Evolutionary conservation across 2,797 vertebrate genomes (phyloP), one percentile per base, ranked within the genome.

Genomic region (Neostethus bicornis): DNA sequence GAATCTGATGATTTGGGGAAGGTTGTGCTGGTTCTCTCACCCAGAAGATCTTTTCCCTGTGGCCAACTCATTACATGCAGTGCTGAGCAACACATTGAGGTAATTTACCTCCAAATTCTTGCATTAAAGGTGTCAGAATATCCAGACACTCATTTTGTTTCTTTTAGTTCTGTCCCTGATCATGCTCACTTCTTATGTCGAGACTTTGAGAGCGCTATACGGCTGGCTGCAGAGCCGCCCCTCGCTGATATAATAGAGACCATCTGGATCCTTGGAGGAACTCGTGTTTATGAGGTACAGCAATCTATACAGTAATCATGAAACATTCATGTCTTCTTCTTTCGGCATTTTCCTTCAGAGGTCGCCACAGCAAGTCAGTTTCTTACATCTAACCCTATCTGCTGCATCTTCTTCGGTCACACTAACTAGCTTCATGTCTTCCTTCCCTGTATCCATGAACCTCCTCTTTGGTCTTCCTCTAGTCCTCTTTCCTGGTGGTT

Each of bases 231-330:
- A 0, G 55, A 57, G 24, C 75, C 76, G 5, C 86, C 88, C 0
- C 85, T 93, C 0, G 56, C 67, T 43, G 85, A 88, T 16, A 48
- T 84, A n/a, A 65, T 94, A 37, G 93, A 94, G 75, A 93, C 86
- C 55, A 84, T 94, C 53, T 94, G 93, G 93, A 20, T 92, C n/a
- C 46, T 86, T 37, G 93, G 93, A 20, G 93, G 93, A 19, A 60
- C 54, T 1, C 83, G 65, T 34, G 85, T 90, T 21, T 94, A 93
- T 61, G 63, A 84, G 87, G 66, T 68, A 51, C 45, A 53, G 13
- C 54, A 42, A 16, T 7, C 4, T 19, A 23, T 3, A 16, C 23
- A 26, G n/a, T 49, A 7, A 12, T 26, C 13, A 19, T 21, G 25
- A 20, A 42, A 42, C 25, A 8, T 11, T 20, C 4, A 42, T 3